Evolutionary conservation across 2,113 vertebrate genomes (phyloP).

Genomic region (Cheilinus undulatus): DNA sequence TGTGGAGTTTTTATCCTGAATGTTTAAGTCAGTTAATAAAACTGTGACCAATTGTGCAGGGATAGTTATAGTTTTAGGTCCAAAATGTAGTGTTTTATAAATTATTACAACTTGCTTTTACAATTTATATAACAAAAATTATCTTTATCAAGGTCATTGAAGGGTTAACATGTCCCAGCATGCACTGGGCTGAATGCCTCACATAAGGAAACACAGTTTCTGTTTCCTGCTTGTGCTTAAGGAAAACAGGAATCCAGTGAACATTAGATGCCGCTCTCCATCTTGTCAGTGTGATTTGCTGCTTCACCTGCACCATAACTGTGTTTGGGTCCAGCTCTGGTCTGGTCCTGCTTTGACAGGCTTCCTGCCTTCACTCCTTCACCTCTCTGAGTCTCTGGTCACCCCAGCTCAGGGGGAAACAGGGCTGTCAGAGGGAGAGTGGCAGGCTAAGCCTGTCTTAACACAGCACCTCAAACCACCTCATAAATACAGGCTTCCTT

Average conservation of each 20-base stretch:
- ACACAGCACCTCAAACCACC: slow-evolving; percentile 81
- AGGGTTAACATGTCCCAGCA: slow-evolving; percentile 22
- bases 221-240: slow-evolving; percentile 26
- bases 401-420: slow-evolving; percentile 71
- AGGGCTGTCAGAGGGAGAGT: slow-evolving; percentile 78
- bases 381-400: slow-evolving; percentile 74
- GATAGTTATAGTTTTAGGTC: too few species aligned
- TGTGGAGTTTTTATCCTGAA: too few species aligned
- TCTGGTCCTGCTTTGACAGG: slow-evolving; percentile 73
- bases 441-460: slow-evolving; percentile 82
- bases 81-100: not conserved
- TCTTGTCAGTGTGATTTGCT: slow-evolving; percentile 79
- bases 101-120: not conserved
- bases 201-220: slow-evolving; percentile 1
- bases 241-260: slow-evolving; percentile 5
- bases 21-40: too few species aligned
- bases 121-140: not conserved
- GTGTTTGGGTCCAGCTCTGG: slow-evolving; percentile 45
- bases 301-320: slow-evolving; percentile 77
- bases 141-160: slow-evolving; percentile 5
- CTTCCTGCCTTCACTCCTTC: slow-evolving; percentile 73
- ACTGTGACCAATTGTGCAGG: too few species aligned
- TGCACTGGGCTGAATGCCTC: slow-evolving; percentile 1
- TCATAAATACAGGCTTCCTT: slow-evolving; percentile 83
- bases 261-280: slow-evolving; percentile 22